Percentiles rank a stretch among this genome's conserved stretches.
phyloP scores from a whole-genome alignment of 2,888 invertebrate species.

The Leptogaster cylindrica region DNA sequence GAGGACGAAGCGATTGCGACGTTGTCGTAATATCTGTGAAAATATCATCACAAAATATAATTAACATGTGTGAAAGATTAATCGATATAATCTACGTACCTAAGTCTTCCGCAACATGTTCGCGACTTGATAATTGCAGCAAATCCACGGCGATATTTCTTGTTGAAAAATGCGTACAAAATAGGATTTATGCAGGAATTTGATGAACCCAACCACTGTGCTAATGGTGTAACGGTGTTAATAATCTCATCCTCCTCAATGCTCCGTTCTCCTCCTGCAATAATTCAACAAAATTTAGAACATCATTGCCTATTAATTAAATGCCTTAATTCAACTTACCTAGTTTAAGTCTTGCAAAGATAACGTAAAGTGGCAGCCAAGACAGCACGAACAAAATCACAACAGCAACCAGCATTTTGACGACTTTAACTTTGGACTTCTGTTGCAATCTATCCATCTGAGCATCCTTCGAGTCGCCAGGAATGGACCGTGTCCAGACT shows the following conservation, averaged over 20 bases:
- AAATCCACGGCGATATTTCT: slow-evolving; percentile 90
- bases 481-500: slow-evolving; percentile 86
- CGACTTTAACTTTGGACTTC: slow-evolving; percentile 92
- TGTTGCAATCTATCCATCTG: slow-evolving; percentile 93
- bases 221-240: slow-evolving; percentile 83
- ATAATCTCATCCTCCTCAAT: slow-evolving; percentile 82
- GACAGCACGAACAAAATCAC: slow-evolving; percentile 92
- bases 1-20: slow-evolving; percentile 86
- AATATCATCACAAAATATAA: neutral
- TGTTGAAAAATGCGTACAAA: slow-evolving; percentile 93
- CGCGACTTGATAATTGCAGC: slow-evolving; percentile 85
- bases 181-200: slow-evolving; percentile 96
- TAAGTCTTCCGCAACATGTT: slow-evolving; percentile 82
- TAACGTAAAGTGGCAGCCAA: slow-evolving; percentile 90
- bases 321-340: slow-evolving; percentile 66
- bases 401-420: slow-evolving; percentile 92
- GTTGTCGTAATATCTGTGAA: slow-evolving; percentile 75
- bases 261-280: slow-evolving; percentile 63
- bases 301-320: slow-evolving; percentile 28
- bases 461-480: slow-evolving; percentile 88
- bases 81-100: too few relatives aligned
- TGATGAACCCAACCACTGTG: slow-evolving; percentile 91
- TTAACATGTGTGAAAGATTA: too few relatives aligned
- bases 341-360: slow-evolving; percentile 85
- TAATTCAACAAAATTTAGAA: neutral